phyloP scores from a whole-genome alignment of 2,888 invertebrate genomes.

The Pseudoips prasinana region DNA sequence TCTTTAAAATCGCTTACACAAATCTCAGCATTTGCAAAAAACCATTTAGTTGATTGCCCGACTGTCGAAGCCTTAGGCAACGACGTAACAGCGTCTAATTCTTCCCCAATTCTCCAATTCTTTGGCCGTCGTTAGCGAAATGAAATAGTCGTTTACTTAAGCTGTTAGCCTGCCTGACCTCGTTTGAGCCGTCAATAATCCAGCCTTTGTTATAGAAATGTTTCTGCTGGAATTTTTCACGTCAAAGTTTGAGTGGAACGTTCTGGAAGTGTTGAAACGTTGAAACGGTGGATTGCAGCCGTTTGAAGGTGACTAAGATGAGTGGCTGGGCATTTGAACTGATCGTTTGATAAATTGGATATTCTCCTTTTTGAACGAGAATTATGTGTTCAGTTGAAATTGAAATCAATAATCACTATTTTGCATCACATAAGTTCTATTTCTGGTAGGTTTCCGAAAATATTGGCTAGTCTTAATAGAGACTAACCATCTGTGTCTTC shows the following conservation, averaged over 20 bases:
- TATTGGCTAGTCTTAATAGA: no score
- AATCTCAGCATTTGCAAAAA: not conserved
- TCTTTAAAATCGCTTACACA: no score
- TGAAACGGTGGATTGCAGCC: slow-evolving; percentile 17
- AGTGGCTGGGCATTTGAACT: slow-evolving; percentile 17
- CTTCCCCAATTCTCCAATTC: slow-evolving; percentile 16
- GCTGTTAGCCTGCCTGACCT: slow-evolving; percentile 17
- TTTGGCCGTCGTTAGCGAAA: slow-evolving; percentile 29
- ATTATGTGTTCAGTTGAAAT: no score
- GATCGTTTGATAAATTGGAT: slow-evolving; percentile 28
- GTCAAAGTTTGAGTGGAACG: slow-evolving; percentile 1
- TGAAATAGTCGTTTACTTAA: slow-evolving; percentile 32
- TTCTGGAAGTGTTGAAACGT: no score
- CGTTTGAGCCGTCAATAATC: slow-evolving; percentile 10
- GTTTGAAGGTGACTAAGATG: slow-evolving; percentile 24
- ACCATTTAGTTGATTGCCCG: not conserved
- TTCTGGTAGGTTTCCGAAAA: no score
- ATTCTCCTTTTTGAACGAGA: no score
- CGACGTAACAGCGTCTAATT: not conserved
- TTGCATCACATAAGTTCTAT: no score
- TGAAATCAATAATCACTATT: no score
- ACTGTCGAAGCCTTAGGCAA: no score
- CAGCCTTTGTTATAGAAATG: not conserved
- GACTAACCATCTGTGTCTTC: no score
- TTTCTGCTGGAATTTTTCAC: no score